Base-by-base conservation (phyloP, 1,140 invertebrate species). In the Ceratoteleas bidentatus region DNA sequence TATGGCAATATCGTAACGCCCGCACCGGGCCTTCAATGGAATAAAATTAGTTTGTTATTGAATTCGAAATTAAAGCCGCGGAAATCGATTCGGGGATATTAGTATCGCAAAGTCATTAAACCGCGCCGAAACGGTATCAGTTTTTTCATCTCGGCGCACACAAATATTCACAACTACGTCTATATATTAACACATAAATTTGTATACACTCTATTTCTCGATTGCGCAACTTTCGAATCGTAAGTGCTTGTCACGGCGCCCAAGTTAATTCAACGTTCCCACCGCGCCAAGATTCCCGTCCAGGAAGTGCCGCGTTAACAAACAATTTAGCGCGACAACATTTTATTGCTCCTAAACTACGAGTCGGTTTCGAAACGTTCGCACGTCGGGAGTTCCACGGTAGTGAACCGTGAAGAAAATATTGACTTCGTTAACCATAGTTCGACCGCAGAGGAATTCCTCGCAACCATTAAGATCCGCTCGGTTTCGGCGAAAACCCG, bases 31-130 rank as follows among this genome's bases (percentile, higher is more conserved):
- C n/a, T 47, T 54, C 38, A 10, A 49, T 9, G 13, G 69, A 66
- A 78, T 65, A 57, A 70, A 58, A 78, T 70, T 70, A 78, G 69
- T 58, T 60, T 78, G 24, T 65, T 70, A 70, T 72, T 70, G 43
- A 64, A 58, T 58, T 65, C 4, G 7, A 70, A 65, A 70, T 78
- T 58, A 56, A 73, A 73, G 13, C 15, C 36, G 52, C 45, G 10
- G n/a, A 15, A 56, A 34, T 47, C 45, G 38, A 16, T 52, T 43
- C 15, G 10, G 13, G 13, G 62, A 53, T 61, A 53, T 53, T 62
- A 54, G 34, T 56, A 70, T 58, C 11, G 56, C 36, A 61, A 53
- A 52, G 15, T 68, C 16, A 68, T 65, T 32, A 45, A 65, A 15
- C 10, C n/a, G 13, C 33, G 16, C 33, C 57, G 5, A 36, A 68